These are phyloP conservation scores for Cygnus atratus DNA, from an alignment of 2,113 vertebrate genomes.

Conservation along the genomic window DNA sequence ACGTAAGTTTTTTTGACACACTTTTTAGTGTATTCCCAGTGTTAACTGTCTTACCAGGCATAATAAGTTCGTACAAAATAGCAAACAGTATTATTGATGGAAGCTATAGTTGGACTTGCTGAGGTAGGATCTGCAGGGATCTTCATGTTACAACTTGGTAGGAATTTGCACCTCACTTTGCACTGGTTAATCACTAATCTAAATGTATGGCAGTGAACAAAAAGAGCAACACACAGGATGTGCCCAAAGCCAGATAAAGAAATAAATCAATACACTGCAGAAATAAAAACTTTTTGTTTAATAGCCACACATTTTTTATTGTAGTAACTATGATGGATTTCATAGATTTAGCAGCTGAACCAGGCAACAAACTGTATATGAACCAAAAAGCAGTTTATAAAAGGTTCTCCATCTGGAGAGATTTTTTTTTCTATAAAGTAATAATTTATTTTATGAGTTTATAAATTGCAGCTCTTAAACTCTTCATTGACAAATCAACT, in stretches of 20 bases:
- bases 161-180: not conserved
- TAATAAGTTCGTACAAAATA: not conserved
- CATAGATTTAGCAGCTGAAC: not conserved
- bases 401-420: not conserved
- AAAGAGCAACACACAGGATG: not conserved
- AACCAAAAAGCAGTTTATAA: not conserved
- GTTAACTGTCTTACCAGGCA: not conserved
- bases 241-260: not conserved
- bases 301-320: not conserved
- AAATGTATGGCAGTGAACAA: not conserved
- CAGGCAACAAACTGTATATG: not conserved
- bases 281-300: not conserved
- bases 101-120: not conserved
- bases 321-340: not conserved
- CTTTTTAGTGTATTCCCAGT: not conserved
- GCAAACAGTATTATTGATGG: not conserved
- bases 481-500: not conserved
- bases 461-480: slow-evolving; percentile 3
- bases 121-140: not conserved
- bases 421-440: not conserved
- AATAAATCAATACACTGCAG: not conserved
- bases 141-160: not conserved
- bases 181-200: not conserved
- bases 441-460: not conserved
- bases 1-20: not conserved